phyloP scores from a whole-genome alignment of 2,888 invertebrate genomes.

The Acanthosepion esculentum region DNA sequence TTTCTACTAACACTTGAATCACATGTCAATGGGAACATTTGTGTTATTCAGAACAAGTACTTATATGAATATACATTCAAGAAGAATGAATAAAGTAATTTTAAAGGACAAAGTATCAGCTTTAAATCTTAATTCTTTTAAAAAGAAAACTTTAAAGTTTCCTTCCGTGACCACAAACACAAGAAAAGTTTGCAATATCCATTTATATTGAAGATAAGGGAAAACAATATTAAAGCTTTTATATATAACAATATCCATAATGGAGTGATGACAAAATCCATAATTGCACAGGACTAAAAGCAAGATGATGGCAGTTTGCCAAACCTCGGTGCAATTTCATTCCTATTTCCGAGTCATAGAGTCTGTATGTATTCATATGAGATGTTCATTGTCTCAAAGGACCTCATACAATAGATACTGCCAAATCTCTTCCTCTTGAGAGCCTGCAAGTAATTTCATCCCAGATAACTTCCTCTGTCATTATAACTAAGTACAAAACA shows the following conservation, averaged over 20 bases:
- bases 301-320: background rate
- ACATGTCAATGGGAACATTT: background rate
- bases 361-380: background rate
- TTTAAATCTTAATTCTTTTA: background rate
- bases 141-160: background rate
- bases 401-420: background rate
- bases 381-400: slow-evolving; percentile 22
- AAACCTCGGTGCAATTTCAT: background rate
- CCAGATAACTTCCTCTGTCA: background rate
- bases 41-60: background rate
- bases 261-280: slow-evolving; percentile 3
- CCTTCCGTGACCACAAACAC: background rate
- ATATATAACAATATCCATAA: background rate
- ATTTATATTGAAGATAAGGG: background rate
- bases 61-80: background rate
- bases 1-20: background rate
- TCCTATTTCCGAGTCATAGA: background rate
- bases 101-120: background rate
- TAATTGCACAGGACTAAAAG: background rate
- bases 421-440: slow-evolving; percentile 33
- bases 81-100: background rate
- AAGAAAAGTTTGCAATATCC: background rate
- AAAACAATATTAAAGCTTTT: background rate
- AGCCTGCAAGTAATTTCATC: slow-evolving; percentile 33
- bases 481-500: slow-evolving; percentile 20